Evolutionary conservation across 2,113 vertebrate genomes (phyloP), one percentile per base, ranked within the genome.

Genomic region (Actinemys pallida): DNA sequence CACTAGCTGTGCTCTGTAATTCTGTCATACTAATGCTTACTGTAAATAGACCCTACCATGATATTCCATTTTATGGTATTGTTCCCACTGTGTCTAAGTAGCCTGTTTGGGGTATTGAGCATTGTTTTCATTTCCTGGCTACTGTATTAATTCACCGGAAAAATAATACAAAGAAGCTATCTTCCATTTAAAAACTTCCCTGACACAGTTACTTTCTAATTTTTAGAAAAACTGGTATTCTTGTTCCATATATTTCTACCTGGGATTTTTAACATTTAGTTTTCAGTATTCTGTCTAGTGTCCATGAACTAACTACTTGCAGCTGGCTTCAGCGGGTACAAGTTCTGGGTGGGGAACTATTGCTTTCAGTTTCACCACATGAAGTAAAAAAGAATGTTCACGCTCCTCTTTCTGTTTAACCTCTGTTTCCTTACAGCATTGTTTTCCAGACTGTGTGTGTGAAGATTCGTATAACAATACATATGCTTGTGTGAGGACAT

Each of bases 381-480:
- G 42, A 20, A 56, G 9, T 29, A 27, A 52, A 35, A 84, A 42
- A 6, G 11, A 20, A 31, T 13, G 5, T 19, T 25, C 42, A 39
- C 5, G 79, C 39, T 25, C 20, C 47, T 89, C 54, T 69, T 31
- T 31, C 16, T 78, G 25, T 52, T 8, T 59, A n/a, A 65, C 65
- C 86, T 93, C 9, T 95, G 82, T 92, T 81, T 4, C 42, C 52
- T 95, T 82, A 3, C 93, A 99, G 99, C 98, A 99, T 97, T 99
- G 99, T 97, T 99, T 99, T 96, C 99, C 99, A 45, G 99, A 99
- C 97, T 99, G 99, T n/a, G 99, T 99, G 53, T 99, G 99, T 92
- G 99, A 99, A 96, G 99, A 99, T 91, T 98, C 99, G 0, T 99
- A 98, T 80, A 99, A 99, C 97, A 99, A 99, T 97, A 99, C 99